Evolutionary conservation across 1,140 invertebrate species (phyloP).

Genomic region (Panulirus ornatus): DNA sequence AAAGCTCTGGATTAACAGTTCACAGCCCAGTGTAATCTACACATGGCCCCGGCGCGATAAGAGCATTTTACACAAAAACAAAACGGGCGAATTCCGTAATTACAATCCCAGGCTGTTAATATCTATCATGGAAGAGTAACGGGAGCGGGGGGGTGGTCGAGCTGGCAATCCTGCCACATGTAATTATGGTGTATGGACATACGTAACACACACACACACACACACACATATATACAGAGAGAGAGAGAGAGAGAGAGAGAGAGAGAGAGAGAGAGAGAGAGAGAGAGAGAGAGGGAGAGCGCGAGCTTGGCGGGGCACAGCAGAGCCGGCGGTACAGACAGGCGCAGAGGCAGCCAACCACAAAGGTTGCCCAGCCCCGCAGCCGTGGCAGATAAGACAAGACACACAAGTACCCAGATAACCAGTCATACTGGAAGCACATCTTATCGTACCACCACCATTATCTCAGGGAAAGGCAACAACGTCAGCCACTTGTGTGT

Average conservation of each 20-base stretch:
- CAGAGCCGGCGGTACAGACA: too few species aligned
- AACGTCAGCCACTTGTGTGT: too few species aligned
- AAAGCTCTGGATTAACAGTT: too few species aligned
- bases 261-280: constrained; percentile 33
- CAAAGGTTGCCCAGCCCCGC: too few species aligned
- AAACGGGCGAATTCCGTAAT: background rate
- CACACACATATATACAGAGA: background rate
- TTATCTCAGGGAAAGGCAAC: too few species aligned
- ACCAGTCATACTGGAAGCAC: too few species aligned
- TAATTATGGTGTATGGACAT: background rate
- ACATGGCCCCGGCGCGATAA: background rate
- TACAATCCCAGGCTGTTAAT: background rate
- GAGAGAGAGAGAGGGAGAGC: constrained; percentile 36
- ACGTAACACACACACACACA: background rate
- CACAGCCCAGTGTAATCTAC: too few species aligned
- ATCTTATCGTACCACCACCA: too few species aligned
- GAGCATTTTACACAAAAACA: background rate
- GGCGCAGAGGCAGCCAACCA: too few species aligned
- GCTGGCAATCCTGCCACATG: background rate
- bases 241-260: background rate
- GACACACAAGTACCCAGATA: too few species aligned
- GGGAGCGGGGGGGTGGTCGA: background rate
- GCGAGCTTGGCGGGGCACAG: background rate
- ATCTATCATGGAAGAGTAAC: background rate
- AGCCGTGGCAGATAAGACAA: too few species aligned